Evolutionary conservation across 2,113 vertebrate genomes (phyloP).

Genomic region (Embiotoca jacksoni): DNA sequence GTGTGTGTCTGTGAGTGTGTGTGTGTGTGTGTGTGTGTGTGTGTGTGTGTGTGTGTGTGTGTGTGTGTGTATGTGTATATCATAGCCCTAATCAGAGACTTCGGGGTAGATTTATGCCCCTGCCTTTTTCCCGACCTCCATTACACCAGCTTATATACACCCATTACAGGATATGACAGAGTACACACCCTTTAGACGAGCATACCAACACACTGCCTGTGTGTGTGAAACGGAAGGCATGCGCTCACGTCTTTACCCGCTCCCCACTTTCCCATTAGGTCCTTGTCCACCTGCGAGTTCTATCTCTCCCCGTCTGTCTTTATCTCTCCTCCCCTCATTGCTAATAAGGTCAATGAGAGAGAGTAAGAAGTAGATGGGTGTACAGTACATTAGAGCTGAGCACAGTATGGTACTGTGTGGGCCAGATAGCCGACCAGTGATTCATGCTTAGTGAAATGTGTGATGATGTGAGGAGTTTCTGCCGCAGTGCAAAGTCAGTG

Average conservation of each 20-base stretch:
- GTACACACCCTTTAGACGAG: constrained; percentile 79
- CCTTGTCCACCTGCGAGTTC: constrained; percentile 76
- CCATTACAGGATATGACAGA: constrained; percentile 87
- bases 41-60: constrained; percentile 51
- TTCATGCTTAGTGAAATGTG: constrained; percentile 76
- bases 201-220: constrained; percentile 62
- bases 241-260: constrained; percentile 57
- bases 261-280: constrained; percentile 75
- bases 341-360: constrained; percentile 83
- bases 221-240: constrained; percentile 58
- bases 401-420: constrained; percentile 43
- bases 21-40: constrained; percentile 65
- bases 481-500: constrained; percentile 68
- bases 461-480: constrained; percentile 75
- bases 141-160: constrained; percentile 84
- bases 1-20: constrained; percentile 52
- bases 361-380: constrained; percentile 74
- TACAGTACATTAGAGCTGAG: constrained; percentile 72
- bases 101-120: constrained; percentile 83
- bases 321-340: constrained; percentile 63
- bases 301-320: constrained; percentile 63
- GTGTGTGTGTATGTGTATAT: constrained; percentile 70
- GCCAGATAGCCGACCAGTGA: constrained; percentile 59
- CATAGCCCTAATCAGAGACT: constrained; percentile 81
- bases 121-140: constrained; percentile 84